Evolutionary conservation across 2,113 vertebrate genomes (phyloP).

Genomic region (Phyllostomus discolor): DNA sequence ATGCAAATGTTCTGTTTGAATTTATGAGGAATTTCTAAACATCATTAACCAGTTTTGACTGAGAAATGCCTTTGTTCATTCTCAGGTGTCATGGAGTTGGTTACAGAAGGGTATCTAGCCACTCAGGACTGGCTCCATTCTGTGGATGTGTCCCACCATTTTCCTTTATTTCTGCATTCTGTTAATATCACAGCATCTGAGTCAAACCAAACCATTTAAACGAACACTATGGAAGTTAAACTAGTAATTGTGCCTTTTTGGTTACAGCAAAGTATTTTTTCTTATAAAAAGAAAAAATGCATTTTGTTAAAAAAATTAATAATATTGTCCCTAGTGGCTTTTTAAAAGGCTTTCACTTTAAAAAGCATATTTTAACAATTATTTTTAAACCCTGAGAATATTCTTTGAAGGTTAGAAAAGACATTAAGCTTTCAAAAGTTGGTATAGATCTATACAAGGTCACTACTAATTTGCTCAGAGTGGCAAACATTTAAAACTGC

Average conservation of each 20-base stretch:
- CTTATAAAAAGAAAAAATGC: not conserved
- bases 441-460: slow-evolving; percentile 37
- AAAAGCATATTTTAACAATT: slow-evolving; percentile 55
- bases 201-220: not conserved
- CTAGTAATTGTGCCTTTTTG: not conserved
- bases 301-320: not conserved
- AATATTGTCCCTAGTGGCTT: not conserved
- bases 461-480: slow-evolving; percentile 54
- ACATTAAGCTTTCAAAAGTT: slow-evolving; percentile 41
- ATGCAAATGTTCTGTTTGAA: not conserved
- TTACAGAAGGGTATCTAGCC: not conserved
- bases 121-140: not conserved
- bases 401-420: slow-evolving; percentile 53
- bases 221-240: not conserved
- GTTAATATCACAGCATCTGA: not conserved
- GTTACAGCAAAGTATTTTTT: not conserved
- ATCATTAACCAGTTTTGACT: not conserved
- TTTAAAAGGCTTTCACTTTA: slow-evolving; percentile 30
- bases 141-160: not conserved
- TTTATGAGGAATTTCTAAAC: not conserved
- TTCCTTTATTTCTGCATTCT: not conserved
- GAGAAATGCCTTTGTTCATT: not conserved
- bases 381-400: slow-evolving; percentile 25
- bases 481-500: slow-evolving; percentile 36
- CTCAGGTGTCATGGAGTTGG: not conserved